phyloP scores from a whole-genome alignment of 2,113 vertebrate genomes.

The Lamprologus ornatipinnis region DNA sequence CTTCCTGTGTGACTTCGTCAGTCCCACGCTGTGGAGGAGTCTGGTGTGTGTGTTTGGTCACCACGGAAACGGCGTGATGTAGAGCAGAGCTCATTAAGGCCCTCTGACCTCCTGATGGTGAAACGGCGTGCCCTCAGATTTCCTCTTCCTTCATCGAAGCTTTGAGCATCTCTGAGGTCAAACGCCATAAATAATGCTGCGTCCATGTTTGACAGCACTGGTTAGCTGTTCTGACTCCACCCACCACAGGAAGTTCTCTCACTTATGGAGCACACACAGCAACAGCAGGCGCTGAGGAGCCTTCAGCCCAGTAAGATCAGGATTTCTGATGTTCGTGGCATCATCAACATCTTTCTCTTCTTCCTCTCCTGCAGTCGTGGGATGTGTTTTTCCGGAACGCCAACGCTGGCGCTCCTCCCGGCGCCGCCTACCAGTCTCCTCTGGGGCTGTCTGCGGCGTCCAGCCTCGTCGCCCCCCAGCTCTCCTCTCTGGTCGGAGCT shows the following conservation, averaged over 20 bases:
- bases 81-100: background rate
- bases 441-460: constrained; percentile 69
- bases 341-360: background rate
- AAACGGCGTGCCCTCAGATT: background rate
- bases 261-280: background rate
- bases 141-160: background rate
- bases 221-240: background rate
- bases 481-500: constrained; percentile 77
- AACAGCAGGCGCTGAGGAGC: background rate
- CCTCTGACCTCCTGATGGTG: background rate
- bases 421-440: constrained; percentile 92
- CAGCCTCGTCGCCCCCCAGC: constrained; percentile 54
- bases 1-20: background rate
- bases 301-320: background rate
- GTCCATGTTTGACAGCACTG: background rate
- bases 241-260: background rate
- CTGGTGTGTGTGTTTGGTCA: background rate
- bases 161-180: background rate
- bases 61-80: background rate
- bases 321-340: background rate
- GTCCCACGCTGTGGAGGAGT: background rate
- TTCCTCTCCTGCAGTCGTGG: constrained; percentile 80
- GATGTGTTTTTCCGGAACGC: constrained; percentile 98
- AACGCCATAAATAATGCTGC: background rate
- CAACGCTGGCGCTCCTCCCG: constrained; percentile 89